Percentiles rank a stretch among this genome's conserved stretches.
Evolutionary conservation across 2,888 invertebrate species (phyloP).

Genomic region (Dimorphilus gyrociliatus): DNA sequence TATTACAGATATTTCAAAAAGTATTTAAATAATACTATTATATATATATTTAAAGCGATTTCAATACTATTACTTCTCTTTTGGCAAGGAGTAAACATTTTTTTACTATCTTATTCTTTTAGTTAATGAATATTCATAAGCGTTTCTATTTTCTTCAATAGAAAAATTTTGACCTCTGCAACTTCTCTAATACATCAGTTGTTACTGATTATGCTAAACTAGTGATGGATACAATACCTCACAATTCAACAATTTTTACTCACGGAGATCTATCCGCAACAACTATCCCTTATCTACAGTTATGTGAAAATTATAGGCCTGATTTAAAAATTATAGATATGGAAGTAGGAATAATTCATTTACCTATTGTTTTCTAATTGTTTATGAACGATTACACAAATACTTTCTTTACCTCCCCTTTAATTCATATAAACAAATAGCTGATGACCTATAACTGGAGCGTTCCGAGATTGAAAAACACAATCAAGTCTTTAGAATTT

Average conservation of each 20-base stretch:
- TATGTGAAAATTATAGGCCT: constrained; percentile 23
- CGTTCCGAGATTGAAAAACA: too few species aligned
- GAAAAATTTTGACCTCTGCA: constrained; percentile 17
- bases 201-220: constrained; percentile 23
- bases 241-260: constrained; percentile 21
- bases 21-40: constrained; percentile 4
- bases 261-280: constrained; percentile 32
- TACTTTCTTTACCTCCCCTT: too few species aligned
- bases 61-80: constrained; percentile 7
- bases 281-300: constrained; percentile 26
- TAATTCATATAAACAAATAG: too few species aligned
- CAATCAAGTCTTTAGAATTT: too few species aligned
- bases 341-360: constrained; percentile 16
- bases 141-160: constrained; percentile 9
- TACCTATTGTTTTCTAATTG: not conserved
- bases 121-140: not conserved
- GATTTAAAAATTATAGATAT: constrained; percentile 27
- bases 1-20: constrained; percentile 1
- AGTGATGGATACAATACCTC: constrained; percentile 19
- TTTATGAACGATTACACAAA: too few species aligned
- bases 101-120: constrained; percentile 1
- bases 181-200: constrained; percentile 21
- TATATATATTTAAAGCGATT: constrained; percentile 7
- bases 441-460: too few species aligned
- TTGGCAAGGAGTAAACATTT: constrained; percentile 4